These are phyloP conservation scores for Camponotus pennsylvanicus DNA, from an alignment of 1,140 invertebrate species.

Conservation along the genomic window DNA sequence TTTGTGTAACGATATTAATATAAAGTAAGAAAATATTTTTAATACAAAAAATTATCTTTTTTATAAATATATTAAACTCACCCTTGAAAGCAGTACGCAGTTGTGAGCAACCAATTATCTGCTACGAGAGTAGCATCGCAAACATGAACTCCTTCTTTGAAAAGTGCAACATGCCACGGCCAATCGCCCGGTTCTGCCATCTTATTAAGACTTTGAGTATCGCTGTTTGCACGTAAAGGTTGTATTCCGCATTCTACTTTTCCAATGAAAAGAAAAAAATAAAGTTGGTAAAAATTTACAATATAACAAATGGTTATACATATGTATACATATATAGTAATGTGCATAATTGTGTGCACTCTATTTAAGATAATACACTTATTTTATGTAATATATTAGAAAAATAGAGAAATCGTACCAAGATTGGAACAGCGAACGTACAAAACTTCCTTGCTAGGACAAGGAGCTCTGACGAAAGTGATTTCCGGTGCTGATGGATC, in stretches of 20 bases:
- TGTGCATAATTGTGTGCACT: background rate
- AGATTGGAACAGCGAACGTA: conserved; percentile 92
- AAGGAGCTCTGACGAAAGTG: conserved; percentile 91
- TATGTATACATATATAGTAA: background rate
- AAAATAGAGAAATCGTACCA: conserved; percentile 86
- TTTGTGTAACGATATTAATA: background rate
- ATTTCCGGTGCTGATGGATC: conserved; percentile 93
- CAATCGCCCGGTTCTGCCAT: conserved; percentile 93
- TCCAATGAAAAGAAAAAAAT: background rate
- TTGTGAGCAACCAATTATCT: conserved; percentile 93
- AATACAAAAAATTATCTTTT: background rate
- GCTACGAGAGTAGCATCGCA: conserved; percentile 95
- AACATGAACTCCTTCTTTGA: conserved; percentile 94
- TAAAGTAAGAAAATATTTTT: background rate
- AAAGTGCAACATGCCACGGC: conserved; percentile 95
- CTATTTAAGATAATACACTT: background rate
- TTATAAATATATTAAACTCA: conserved; percentile 71
- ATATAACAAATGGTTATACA: background rate
- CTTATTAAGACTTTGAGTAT: conserved; percentile 88
- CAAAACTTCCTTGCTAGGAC: conserved; percentile 92
- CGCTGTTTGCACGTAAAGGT: conserved; percentile 85
- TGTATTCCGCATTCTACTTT: conserved; percentile 92
- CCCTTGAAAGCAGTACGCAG: conserved; percentile 95
- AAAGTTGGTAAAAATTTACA: background rate
- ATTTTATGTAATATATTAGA: conserved; percentile 39